These are phyloP conservation scores for Lophochroa leadbeateri DNA, from an alignment of 2,113 vertebrate genomes.

Conservation along the genomic window DNA sequence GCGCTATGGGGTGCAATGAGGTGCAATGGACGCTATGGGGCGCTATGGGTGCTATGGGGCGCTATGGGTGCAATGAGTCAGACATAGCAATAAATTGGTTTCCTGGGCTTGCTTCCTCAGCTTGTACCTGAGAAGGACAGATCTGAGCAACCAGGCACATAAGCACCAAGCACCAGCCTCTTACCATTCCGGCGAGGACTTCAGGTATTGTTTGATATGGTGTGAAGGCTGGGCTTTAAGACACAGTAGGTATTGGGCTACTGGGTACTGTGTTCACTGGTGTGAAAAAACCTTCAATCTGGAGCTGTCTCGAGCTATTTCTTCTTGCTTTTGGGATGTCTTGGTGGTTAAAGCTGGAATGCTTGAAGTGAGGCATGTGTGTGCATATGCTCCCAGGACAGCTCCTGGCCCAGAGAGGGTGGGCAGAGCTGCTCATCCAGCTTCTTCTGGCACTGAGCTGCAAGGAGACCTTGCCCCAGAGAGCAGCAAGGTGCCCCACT, in stretches of 20 bases:
- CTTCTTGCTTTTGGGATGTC: background rate
- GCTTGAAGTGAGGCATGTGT: background rate
- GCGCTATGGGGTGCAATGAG: too few relatives aligned
- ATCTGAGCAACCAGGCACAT: background rate
- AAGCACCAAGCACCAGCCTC: background rate
- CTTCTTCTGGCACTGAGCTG: background rate
- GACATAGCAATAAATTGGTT: background rate
- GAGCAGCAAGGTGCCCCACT: background rate
- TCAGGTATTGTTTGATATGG: background rate
- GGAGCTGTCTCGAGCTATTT: background rate
- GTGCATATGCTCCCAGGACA: background rate
- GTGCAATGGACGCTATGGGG: too few relatives aligned
- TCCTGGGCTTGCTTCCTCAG: background rate
- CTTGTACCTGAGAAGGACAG: background rate
- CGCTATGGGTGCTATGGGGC: too few relatives aligned
- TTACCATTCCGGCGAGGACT: background rate
- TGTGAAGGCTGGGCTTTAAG: background rate
- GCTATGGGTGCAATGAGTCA: too few relatives aligned
- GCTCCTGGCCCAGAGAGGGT: background rate
- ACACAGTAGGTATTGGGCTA: background rate
- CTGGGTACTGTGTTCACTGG: rapidly evolving
- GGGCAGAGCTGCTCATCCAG: background rate
- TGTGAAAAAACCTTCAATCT: background rate
- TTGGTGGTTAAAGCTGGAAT: background rate
- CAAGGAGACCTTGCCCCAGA: background rate